These are phyloP conservation scores for Babylonia areolata DNA, from an alignment of 1,140 invertebrate species.

Conservation along the genomic window DNA sequence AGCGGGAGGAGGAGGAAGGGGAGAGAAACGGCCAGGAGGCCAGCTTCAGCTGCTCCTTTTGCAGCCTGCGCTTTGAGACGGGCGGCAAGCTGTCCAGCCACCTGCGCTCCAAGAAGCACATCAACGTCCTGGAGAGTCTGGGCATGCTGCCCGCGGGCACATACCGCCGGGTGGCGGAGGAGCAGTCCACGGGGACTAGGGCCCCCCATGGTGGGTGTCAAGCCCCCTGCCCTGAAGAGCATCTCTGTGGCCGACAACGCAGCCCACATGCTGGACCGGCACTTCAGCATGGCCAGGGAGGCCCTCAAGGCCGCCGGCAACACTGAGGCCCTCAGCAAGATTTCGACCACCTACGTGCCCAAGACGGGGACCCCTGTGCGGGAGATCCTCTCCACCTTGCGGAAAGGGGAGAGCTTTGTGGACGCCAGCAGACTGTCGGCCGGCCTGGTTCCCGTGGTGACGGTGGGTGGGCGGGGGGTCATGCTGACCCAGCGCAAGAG, in stretches of 20 bases:
- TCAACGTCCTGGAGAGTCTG: constrained; percentile 94
- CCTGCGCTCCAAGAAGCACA: constrained; percentile 96
- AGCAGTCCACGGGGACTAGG: not conserved
- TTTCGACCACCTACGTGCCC: not conserved
- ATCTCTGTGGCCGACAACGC: not conserved
- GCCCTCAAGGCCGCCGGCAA: not conserved
- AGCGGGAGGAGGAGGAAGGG: not conserved
- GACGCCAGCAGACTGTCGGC: not conserved
- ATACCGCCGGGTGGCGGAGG: constrained; percentile 69
- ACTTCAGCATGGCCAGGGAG: not conserved
- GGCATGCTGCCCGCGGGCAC: constrained; percentile 97
- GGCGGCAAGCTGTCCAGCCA: constrained; percentile 96
- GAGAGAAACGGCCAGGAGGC: not conserved
- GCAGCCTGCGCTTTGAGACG: constrained; percentile 37
- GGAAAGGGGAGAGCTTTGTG: not conserved
- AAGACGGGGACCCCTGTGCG: constrained; percentile 20
- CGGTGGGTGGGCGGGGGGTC: too few relatives aligned
- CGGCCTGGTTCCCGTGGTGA: not conserved
- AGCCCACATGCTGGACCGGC: not conserved
- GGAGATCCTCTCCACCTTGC: not conserved
- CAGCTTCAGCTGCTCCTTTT: constrained; percentile 40
- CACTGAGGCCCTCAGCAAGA: not conserved
- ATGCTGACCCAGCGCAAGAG: not conserved
- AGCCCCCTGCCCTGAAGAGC: not conserved
- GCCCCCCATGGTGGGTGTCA: not conserved